Conservation (phyloP, 2,113 vertebrate species). For the Amblyopsis rosae region DNA sequence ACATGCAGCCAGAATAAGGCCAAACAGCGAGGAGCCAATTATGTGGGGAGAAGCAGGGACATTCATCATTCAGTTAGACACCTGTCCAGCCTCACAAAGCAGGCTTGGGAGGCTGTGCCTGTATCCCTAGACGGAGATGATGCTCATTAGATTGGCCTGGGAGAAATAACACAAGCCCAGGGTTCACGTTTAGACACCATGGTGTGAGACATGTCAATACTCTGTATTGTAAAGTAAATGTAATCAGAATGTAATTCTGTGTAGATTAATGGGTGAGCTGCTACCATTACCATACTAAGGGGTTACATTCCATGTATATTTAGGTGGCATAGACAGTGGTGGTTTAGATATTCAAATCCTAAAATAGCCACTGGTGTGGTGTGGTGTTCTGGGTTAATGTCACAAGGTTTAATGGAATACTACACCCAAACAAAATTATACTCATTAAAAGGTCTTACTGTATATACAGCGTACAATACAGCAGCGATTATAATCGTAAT, state of each 20-base stretch:
- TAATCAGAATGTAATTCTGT: neutral
- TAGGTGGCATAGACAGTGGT: no score
- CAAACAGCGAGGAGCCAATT: slow-evolving; percentile 73
- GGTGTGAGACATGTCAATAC: neutral
- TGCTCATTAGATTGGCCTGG: slow-evolving; percentile 70
- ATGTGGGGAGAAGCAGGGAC: slow-evolving; percentile 68
- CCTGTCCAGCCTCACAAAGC: slow-evolving; percentile 74
- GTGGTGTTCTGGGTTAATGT: no score
- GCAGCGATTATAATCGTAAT: no score
- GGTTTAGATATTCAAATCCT: no score
- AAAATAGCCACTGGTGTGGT: no score
- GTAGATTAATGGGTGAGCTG: neutral
- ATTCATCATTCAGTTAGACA: slow-evolving; percentile 80
- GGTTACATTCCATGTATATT: neutral
- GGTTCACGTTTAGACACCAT: slow-evolving; percentile 43
- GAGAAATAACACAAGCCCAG: slow-evolving; percentile 43
- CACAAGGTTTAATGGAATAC: no score
- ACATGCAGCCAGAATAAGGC: slow-evolving; percentile 63
- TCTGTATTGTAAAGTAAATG: slow-evolving; percentile 4
- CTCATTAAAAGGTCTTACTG: no score
- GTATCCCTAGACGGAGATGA: slow-evolving; percentile 57
- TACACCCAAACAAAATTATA: no score
- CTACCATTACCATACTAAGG: neutral
- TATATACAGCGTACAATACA: no score
- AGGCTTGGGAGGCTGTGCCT: slow-evolving; percentile 42